Conservation (phyloP, 2,113 vertebrate species). For the Planiliza haematocheilus region DNA sequence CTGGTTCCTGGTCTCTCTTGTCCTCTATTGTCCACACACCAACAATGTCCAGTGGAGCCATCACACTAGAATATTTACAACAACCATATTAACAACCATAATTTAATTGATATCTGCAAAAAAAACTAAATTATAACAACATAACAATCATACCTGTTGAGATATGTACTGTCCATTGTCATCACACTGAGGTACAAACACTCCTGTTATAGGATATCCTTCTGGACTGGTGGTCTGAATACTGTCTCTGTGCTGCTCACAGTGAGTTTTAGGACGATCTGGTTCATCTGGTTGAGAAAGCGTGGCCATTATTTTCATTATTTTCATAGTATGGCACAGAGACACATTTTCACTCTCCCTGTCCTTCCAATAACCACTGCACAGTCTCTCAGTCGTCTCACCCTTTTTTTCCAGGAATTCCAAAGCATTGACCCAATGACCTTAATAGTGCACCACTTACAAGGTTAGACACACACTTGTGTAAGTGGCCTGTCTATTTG, state of each 20-base stretch:
- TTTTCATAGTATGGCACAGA: too few relatives aligned
- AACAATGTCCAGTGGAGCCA: conserved; percentile 86
- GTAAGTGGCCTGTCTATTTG: conserved; percentile 54
- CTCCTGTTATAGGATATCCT: conserved; percentile 39
- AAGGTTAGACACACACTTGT: conserved; percentile 55
- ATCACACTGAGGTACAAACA: conserved; percentile 86
- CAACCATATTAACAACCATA: too few relatives aligned
- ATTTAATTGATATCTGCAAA: too few relatives aligned
- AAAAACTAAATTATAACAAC: too few relatives aligned
- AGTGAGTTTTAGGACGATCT: conserved; percentile 67
- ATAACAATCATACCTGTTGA: conserved; percentile 65
- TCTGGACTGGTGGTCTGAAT: conserved; percentile 46
- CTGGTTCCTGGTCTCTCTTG: conserved; percentile 86
- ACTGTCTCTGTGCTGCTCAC: conserved; percentile 80
- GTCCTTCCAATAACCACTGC: neutral
- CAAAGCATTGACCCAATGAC: conserved; percentile 57
- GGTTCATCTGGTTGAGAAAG: conserved; percentile 73
- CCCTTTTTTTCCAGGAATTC: conserved; percentile 65
- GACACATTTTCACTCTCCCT: too few relatives aligned
- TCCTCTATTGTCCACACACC: conserved; percentile 86
- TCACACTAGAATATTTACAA: conserved; percentile 81
- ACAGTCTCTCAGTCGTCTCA: conserved; percentile 24
- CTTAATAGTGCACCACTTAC: conserved; percentile 41
- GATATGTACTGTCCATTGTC: conserved; percentile 83
- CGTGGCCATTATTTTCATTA: too few relatives aligned